Percentiles rank a stretch among this genome's conserved stretches.
Evolutionary conservation across 2,113 vertebrate species (phyloP).

Genomic region (Psammodynastes pulverulentus): DNA sequence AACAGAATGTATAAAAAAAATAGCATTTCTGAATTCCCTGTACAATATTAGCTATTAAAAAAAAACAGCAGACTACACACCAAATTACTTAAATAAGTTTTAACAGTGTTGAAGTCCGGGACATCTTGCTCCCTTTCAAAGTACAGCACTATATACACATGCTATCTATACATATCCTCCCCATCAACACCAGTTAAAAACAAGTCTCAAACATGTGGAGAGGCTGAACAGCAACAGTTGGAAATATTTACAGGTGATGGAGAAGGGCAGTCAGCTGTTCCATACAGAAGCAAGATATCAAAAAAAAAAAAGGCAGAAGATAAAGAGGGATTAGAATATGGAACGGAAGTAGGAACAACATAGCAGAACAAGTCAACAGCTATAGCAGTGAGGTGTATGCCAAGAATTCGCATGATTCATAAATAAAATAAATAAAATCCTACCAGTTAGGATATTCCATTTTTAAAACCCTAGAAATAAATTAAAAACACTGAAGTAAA

Average conservation of each 20-base stretch:
- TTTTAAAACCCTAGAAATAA: constrained; percentile 68
- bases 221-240: constrained; percentile 34
- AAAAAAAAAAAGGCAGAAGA: constrained; percentile 22
- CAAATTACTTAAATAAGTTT: constrained; percentile 62
- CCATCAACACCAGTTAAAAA: constrained; percentile 21
- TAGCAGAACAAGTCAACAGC: constrained; percentile 55
- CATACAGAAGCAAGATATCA: constrained; percentile 23
- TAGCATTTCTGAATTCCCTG: constrained; percentile 77
- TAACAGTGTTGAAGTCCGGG: constrained; percentile 50
- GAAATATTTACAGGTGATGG: constrained; percentile 36
- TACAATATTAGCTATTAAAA: constrained; percentile 74
- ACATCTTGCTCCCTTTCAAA: constrained; percentile 30
- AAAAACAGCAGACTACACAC: constrained; percentile 64
- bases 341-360: background rate
- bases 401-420: constrained; percentile 75
- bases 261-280: constrained; percentile 46
- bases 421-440: constrained; percentile 93
- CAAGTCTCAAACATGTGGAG: constrained; percentile 41
- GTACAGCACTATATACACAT: constrained; percentile 50
- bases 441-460: constrained; percentile 61
- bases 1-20: constrained; percentile 78
- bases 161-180: constrained; percentile 29
- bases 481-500: constrained; percentile 64
- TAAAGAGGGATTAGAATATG: constrained; percentile 38
- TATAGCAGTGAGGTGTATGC: constrained; percentile 78